Evolutionary conservation across 1,140 invertebrate genomes (phyloP), one percentile per base, ranked within the genome.

Genomic region (Heliconius hewitsoni): DNA sequence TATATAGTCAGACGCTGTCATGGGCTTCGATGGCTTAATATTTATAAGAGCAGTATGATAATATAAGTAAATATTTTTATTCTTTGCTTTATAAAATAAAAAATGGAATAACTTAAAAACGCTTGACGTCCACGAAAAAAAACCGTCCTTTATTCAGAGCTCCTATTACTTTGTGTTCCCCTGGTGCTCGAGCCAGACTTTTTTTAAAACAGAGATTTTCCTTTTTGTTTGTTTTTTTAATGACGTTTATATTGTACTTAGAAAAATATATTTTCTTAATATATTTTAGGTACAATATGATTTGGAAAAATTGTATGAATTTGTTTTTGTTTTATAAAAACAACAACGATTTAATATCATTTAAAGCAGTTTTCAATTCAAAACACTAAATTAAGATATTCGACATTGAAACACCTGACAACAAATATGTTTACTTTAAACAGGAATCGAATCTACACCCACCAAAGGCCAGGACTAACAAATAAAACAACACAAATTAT

Each of bases 401-500:
- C 23, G 23, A 37, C 37, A 8, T 39, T 8, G 37, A 39, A 39
- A 39, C 37, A 39, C 37, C 8, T 39, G 30, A 34, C 30, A 2
- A 34, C 30, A 57, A 57, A 57, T 9, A 57, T 57, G 23, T 57
- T 57, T 23, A 57, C 2, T 11, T 23, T n/a, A 27, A 60, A 13
- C n/a, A 9, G 9, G 55, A 60, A 60, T 60, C 55, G 55, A 57
- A 57, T 23, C n/a, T 8, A 11, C n/a, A 57, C 19, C 55, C 55
- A 0, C 9, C 55, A 23, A 23, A 4, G 11, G 55, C 50, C 16
- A 19, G 50, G 4, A 30, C 4, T 30, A 66, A 57, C 6, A 8
- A 79, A 60, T 84, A 81, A 88, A 86, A 86, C 83, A 71, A 77
- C 71, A 39, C 11, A 57, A 73, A 74, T 83, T 74, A 81, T 90